Evolutionary conservation across 1,140 invertebrate species (phyloP).

Genomic region (Halesus radiatus): DNA sequence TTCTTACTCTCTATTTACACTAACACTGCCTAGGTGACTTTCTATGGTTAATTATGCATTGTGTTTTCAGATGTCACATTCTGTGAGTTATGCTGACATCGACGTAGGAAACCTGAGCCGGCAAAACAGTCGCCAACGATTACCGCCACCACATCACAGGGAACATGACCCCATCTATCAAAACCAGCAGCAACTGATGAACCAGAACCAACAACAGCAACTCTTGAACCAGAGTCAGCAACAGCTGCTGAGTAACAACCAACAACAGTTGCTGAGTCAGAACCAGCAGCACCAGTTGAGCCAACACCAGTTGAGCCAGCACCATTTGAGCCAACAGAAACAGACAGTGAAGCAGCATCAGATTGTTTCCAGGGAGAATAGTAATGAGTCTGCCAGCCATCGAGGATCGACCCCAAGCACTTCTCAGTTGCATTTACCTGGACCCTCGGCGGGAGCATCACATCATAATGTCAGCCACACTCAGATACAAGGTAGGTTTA

Average conservation of each 20-base stretch:
- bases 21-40: too few relatives aligned
- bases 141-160: constrained; percentile 45
- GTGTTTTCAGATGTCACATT: constrained; percentile 39
- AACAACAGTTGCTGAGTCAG: constrained; percentile 46
- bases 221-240: constrained; percentile 61
- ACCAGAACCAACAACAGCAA: constrained; percentile 70
- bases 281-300: constrained; percentile 64
- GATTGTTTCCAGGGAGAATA: constrained; percentile 51
- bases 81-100: constrained; percentile 46
- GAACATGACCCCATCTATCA: constrained; percentile 68
- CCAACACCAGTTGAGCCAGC: constrained; percentile 67
- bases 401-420: constrained; percentile 42
- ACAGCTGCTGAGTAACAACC: constrained; percentile 61
- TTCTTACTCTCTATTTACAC: too few relatives aligned
- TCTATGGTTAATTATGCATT: neutral
- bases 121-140: constrained; percentile 63
- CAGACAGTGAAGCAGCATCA: constrained; percentile 44
- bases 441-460: constrained; percentile 25
- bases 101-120: constrained; percentile 66
- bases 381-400: constrained; percentile 49
- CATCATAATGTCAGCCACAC: constrained; percentile 48
- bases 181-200: constrained; percentile 68
- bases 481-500: constrained; percentile 50
- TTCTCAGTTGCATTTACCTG: constrained; percentile 44
- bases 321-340: constrained; percentile 62